Conservation (phyloP, 1,140 invertebrate genomes). For the Gonatopus flavifemur region DNA sequence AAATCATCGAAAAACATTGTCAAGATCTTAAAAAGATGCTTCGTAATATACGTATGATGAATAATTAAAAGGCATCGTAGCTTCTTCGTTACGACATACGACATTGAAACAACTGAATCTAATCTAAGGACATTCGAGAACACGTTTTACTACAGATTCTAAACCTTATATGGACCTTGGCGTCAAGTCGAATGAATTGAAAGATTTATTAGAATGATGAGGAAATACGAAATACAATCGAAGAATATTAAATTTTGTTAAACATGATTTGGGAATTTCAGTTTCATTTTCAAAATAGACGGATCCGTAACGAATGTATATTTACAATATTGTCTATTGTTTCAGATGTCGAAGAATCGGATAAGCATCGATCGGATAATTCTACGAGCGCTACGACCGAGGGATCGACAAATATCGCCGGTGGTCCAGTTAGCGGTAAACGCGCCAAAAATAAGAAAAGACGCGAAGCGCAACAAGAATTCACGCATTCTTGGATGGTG, state of each 20-base stretch:
- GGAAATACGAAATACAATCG: too few species aligned
- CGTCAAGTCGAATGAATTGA: too few species aligned
- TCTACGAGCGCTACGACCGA: not conserved
- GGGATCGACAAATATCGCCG: not conserved
- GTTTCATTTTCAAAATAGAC: not conserved
- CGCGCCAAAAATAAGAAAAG: slow-evolving; percentile 47
- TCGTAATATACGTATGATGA: too few species aligned
- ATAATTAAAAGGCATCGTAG: too few species aligned
- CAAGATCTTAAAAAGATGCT: too few species aligned
- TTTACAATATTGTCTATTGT: not conserved
- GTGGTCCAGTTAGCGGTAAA: slow-evolving; percentile 17
- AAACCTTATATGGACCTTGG: too few species aligned
- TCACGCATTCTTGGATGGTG: slow-evolving; percentile 73
- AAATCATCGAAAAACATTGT: too few species aligned
- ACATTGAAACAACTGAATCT: too few species aligned
- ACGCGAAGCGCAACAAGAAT: slow-evolving; percentile 51
- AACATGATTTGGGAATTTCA: not conserved
- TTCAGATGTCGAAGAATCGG: not conserved
- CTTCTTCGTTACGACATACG: too few species aligned
- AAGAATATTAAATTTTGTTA: not conserved
- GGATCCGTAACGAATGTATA: not conserved
- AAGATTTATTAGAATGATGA: too few species aligned
- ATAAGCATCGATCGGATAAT: not conserved
- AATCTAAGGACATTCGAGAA: too few species aligned
- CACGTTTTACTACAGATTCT: too few species aligned